Evolutionary conservation across 2,888 invertebrate species (phyloP).

Genomic region (Drosophila hawaiiensis): DNA sequence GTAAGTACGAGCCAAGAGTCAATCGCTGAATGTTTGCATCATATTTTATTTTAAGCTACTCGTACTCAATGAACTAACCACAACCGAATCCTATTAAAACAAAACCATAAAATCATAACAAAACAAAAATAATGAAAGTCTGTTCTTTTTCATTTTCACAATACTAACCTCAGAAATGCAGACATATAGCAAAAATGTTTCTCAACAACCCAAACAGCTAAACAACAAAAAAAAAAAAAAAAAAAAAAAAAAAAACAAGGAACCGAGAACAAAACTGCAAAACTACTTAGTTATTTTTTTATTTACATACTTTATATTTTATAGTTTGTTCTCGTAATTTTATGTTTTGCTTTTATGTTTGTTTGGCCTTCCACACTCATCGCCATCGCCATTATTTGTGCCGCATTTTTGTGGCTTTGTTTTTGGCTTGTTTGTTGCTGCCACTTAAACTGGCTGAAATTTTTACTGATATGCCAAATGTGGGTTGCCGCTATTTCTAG

Average conservation of each 20-base stretch:
- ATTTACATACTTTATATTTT: conserved; percentile 35
- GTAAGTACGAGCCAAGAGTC: conserved; percentile 86
- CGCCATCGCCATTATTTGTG: conserved; percentile 22
- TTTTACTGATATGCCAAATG: conserved; percentile 29
- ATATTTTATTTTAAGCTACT: conserved; percentile 8
- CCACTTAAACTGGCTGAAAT: conserved; percentile 27
- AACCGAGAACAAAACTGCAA: conserved; percentile 9
- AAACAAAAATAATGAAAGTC: conserved; percentile 4
- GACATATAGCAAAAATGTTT: background rate
- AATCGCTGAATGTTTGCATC: conserved; percentile 10
- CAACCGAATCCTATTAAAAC: conserved; percentile 35
- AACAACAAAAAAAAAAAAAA: background rate
- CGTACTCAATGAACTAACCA: conserved; percentile 22
- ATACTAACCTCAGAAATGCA: conserved; percentile 1
- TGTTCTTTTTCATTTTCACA: conserved; percentile 4
- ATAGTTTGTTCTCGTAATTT: conserved; percentile 42
- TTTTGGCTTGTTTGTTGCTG: conserved; percentile 35
- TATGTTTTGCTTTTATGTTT: conserved; percentile 40
- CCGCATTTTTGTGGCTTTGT: conserved; percentile 44
- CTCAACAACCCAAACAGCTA: conserved; percentile 5
- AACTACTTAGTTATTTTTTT: conserved; percentile 35
- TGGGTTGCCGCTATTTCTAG: conserved; percentile 13
- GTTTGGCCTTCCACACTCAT: conserved; percentile 30
- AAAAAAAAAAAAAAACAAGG: background rate
- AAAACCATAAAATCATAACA: conserved; percentile 24